A percentile compares a stretch with the other conserved stretches of the same genome.
These are phyloP conservation scores for Scylla paramamosain DNA, from an alignment of 1,140 invertebrate species.

Conservation along the genomic window DNA sequence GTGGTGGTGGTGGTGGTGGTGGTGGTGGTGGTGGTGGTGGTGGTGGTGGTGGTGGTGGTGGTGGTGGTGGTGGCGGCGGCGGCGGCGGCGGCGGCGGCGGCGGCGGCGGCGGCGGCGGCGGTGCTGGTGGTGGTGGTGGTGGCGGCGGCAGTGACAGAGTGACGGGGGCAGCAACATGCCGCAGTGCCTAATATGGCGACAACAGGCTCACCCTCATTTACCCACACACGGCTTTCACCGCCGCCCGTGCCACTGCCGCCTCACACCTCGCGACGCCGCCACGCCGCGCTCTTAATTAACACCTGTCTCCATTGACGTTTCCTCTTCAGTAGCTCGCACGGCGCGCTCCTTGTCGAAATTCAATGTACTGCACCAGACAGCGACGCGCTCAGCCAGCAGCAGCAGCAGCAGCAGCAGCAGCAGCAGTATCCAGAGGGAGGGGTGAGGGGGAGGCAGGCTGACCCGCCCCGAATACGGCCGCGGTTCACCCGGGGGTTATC, in stretches of 20 bases:
- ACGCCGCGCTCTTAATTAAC: background rate
- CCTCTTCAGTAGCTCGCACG: background rate
- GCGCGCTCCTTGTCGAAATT: background rate
- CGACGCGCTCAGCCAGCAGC: background rate
- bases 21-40: background rate
- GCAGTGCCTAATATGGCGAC: constrained; percentile 30
- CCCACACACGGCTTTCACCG: constrained; percentile 4
- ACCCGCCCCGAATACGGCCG: background rate
- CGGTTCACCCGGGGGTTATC: background rate
- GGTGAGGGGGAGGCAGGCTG: background rate
- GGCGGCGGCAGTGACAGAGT: background rate
- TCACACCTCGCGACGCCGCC: constrained; percentile 4
- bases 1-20: background rate
- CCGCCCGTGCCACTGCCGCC: background rate
- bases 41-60: background rate
- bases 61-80: background rate
- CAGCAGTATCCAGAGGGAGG: background rate
- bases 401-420: background rate
- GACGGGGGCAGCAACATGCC: background rate
- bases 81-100: background rate
- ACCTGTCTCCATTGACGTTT: constrained; percentile 13
- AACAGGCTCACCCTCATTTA: constrained; percentile 25
- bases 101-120: background rate
- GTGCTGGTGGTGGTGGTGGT: background rate
- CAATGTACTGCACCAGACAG: background rate